These are phyloP conservation scores for Podarcis lilfordi DNA, from an alignment of 2,797 vertebrate genomes.

Conservation along the genomic window DNA sequence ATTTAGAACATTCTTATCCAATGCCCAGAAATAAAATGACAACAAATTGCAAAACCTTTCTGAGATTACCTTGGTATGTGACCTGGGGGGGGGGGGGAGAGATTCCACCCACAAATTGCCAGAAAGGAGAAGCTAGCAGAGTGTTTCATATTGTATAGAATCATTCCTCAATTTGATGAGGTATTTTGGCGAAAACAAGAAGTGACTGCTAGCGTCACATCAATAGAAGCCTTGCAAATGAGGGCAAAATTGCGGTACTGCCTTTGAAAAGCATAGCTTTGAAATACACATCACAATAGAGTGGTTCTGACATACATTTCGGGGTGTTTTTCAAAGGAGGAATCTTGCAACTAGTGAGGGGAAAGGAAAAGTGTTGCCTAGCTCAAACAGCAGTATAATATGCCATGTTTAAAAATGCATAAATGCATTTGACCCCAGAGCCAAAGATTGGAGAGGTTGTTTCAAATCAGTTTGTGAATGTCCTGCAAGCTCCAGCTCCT, in stretches of 20 bases:
- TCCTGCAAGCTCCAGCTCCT: background rate
- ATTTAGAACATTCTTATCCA: background rate
- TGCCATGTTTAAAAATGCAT: no score
- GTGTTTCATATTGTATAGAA: conserved; percentile 15
- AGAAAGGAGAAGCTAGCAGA: background rate
- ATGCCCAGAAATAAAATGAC: background rate
- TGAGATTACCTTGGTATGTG: background rate
- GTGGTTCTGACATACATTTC: conserved; percentile 13
- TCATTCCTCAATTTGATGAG: background rate
- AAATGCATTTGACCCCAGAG: background rate
- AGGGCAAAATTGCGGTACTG: conserved; percentile 14
- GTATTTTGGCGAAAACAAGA: conserved; percentile 24
- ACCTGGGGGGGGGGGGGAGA: background rate
- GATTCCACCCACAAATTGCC: conserved; percentile 1
- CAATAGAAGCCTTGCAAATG: conserved; percentile 31
- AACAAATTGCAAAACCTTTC: background rate
- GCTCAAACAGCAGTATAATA: background rate
- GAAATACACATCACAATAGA: conserved; percentile 37
- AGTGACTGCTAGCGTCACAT: conserved; percentile 14
- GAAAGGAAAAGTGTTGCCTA: background rate
- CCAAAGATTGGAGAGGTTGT: background rate
- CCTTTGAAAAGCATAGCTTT: conserved; percentile 29
- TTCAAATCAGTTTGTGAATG: background rate
- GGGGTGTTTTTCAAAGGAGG: background rate
- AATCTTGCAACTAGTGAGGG: background rate